phyloP scores from a whole-genome alignment of 1,140 invertebrate species.

The Araneus ventricosus region DNA sequence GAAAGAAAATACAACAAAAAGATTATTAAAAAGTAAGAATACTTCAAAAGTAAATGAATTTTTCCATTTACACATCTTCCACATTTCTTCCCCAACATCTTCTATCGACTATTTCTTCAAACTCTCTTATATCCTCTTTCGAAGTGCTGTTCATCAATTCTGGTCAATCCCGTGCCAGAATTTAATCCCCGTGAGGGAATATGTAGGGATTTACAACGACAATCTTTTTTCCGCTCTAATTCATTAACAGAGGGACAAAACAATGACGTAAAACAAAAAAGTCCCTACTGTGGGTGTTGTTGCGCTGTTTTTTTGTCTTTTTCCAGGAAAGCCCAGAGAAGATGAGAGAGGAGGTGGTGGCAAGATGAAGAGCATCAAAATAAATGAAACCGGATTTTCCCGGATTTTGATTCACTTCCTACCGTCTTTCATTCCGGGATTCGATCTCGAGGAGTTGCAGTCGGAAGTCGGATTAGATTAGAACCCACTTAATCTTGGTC shows the following conservation, averaged over 20 bases:
- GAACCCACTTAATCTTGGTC: background rate
- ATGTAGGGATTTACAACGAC: conserved; percentile 45
- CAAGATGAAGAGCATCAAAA: conserved; percentile 39
- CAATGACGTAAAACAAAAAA: background rate
- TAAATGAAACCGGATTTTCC: conserved; percentile 58
- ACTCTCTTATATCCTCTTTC: background rate
- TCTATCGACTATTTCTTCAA: background rate
- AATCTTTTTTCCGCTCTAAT: conserved; percentile 54
- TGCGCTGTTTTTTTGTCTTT: background rate
- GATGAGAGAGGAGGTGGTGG: conserved; percentile 11
- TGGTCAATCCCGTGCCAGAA: conserved; percentile 27
- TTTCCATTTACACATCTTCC: background rate
- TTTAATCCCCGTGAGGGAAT: conserved; percentile 56
- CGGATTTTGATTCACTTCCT: conserved; percentile 52
- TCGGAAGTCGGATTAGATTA: conserved; percentile 16
- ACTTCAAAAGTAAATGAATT: background rate
- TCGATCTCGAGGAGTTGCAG: background rate
- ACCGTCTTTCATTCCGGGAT: conserved; percentile 15
- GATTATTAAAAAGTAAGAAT: too few relatives aligned
- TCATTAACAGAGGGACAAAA: conserved; percentile 52
- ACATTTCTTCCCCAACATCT: background rate
- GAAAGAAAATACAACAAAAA: too few relatives aligned
- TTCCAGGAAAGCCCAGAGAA: background rate
- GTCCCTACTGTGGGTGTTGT: background rate
- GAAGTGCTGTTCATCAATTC: conserved; percentile 35